Conservation (phyloP, 1,140 invertebrate genomes). For the Trichonephila inaurata region DNA sequence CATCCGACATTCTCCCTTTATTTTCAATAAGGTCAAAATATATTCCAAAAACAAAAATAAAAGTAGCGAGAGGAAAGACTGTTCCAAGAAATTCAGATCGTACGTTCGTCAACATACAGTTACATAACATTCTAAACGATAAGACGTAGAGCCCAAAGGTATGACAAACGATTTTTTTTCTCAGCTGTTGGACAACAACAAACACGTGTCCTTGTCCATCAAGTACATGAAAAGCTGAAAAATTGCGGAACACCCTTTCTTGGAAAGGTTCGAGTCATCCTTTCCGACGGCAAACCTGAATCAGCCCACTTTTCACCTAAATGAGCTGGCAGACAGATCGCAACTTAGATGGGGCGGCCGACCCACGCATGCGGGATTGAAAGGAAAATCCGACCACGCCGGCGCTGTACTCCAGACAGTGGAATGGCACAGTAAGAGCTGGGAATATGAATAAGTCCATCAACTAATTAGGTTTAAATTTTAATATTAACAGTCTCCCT, state of each 20-base stretch:
- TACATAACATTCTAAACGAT: no score
- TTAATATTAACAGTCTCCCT: no score
- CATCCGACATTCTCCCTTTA: no score
- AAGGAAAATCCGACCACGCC: neutral
- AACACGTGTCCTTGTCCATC: neutral
- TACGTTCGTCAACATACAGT: no score
- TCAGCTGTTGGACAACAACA: neutral
- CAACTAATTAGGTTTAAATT: no score
- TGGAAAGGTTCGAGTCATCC: neutral
- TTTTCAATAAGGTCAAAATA: no score
- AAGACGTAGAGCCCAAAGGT: no score
- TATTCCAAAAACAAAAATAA: neutral
- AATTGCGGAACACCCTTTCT: neutral
- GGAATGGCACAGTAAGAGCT: no score
- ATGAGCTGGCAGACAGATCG: neutral
- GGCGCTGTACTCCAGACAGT: neutral
- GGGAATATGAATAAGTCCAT: no score
- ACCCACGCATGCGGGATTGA: constrained; percentile 8
- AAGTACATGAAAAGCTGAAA: neutral
- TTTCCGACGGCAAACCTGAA: neutral
- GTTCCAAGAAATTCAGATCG: neutral
- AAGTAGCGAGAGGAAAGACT: neutral
- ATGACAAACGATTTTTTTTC: no score
- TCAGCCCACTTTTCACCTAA: constrained; percentile 5
- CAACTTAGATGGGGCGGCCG: neutral